Base-by-base conservation (phyloP, 1,140 invertebrate species). In the Sitophilus oryzae region DNA sequence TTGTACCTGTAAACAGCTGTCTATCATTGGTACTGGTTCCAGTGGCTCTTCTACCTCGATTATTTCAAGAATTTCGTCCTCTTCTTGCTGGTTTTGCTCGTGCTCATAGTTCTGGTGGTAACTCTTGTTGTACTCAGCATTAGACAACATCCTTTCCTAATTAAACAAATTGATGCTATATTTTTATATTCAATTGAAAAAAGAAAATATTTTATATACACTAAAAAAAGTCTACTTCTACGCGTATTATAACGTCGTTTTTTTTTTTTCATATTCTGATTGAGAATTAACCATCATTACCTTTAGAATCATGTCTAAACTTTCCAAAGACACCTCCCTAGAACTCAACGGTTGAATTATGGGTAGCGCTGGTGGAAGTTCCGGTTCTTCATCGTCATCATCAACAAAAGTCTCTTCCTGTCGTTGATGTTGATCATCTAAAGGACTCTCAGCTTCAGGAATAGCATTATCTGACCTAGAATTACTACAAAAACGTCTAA, bases 1-100 rank as follows among this genome's bases (percentile, higher is more conserved):
- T n/a, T n/a, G 25, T 30, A 93, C 90, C 75, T 93, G 89, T 19
- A 91, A 73, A 62, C 87, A 89, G 52, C 80, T 85, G 66, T 91
- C 88, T 70, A 86, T 84, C 76, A 83, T 90, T 11, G 88, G 86
- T 10, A 89, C 87, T 2, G 84, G 84, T 70, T 89, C 86, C 52
- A 83, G 74, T 1, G 82, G 81, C 72, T 90, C 88, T 66, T 87
- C 85, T 0, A 91, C 81, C 71, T 90, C 87, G 47, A 89, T 85
- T 56, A 89, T 87, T 76, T 91, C 87, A 58, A 88, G 72, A 60
- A 89, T 84, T 65, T 88, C 85, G 60, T 87, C 84, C 50, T 75
- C 76, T 52, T 76, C 79, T n/a, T 36, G 15, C 9, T 49, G 45
- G 62, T 77, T 63, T 15, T 38, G 48, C 11, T 66, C 51, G 2